Evolutionary conservation across 2,797 vertebrate species (phyloP).

Genomic region (Etheostoma perlongum): DNA sequence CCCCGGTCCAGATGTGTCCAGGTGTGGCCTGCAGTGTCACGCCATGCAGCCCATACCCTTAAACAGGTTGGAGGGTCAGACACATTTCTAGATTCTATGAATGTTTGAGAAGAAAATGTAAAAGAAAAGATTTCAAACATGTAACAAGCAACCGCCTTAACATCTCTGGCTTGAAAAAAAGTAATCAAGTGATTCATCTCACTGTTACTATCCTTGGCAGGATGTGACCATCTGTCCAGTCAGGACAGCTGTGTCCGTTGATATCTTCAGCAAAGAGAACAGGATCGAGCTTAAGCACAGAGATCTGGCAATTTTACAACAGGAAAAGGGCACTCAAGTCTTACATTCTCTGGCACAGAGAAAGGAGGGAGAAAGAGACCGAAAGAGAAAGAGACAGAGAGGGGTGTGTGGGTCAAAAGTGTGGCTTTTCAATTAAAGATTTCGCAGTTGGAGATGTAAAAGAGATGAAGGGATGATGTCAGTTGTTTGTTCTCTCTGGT

Average conservation of each 20-base stretch:
- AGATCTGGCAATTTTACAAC: constrained; percentile 69
- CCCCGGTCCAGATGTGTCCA: constrained; percentile 70
- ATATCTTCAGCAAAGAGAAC: constrained; percentile 71
- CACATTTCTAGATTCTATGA: constrained; percentile 20
- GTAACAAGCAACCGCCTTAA: constrained; percentile 17
- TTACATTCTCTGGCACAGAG: constrained; percentile 55
- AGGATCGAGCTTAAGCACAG: constrained; percentile 48
- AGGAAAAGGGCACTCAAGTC: constrained; percentile 70
- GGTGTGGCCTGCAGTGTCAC: constrained; percentile 59
- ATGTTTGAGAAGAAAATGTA: constrained; percentile 18
- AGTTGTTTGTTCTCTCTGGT: constrained; percentile 4
- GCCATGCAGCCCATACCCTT: constrained; percentile 44
- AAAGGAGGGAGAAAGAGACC: constrained; percentile 17
- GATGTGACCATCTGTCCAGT: constrained; percentile 62
- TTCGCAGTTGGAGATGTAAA: not conserved
- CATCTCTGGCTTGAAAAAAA: constrained; percentile 36
- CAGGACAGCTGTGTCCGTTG: constrained; percentile 72
- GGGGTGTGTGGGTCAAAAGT: constrained; percentile 17
- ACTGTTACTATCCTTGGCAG: constrained; percentile 65
- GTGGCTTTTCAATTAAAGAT: constrained; percentile 26
- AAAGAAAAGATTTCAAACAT: not conserved
- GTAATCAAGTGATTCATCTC: constrained; percentile 64
- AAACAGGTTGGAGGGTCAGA: constrained; percentile 34
- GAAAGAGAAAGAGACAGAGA: constrained; percentile 29
- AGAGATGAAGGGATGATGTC: constrained; percentile 1